These are phyloP conservation scores for Galleria mellonella DNA, from an alignment of 1,140 invertebrate genomes.

Conservation along the genomic window DNA sequence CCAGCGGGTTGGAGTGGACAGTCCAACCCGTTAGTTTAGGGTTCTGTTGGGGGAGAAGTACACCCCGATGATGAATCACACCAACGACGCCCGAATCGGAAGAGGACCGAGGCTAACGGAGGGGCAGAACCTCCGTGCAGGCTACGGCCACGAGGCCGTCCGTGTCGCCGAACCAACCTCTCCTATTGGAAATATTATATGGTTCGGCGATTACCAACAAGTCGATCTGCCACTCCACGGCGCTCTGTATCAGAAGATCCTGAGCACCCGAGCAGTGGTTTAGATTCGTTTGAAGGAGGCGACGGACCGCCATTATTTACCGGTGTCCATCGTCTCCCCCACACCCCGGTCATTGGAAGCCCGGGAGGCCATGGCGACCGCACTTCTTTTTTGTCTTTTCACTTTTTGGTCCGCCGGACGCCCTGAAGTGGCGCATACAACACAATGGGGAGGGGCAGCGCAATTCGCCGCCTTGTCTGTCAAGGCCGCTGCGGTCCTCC, in stretches of 20 bases:
- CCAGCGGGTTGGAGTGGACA: not conserved
- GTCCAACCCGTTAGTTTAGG: not conserved
- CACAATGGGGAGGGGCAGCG: slow-evolving; percentile 5
- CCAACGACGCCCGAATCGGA: not conserved
- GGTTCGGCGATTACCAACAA: slow-evolving; percentile 3
- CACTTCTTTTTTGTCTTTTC: not conserved
- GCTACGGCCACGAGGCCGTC: slow-evolving; percentile 7
- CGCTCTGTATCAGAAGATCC: slow-evolving; percentile 13
- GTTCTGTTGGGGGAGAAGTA: slow-evolving; percentile 16
- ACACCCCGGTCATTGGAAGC: not conserved
- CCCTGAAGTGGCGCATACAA: slow-evolving; percentile 4
- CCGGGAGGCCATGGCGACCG: not conserved
- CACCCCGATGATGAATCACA: not conserved
- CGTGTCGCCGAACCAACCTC: slow-evolving; percentile 3
- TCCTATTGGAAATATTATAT: not conserved
- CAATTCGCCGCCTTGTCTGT: slow-evolving; percentile 12
- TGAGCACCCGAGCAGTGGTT: slow-evolving; percentile 19
- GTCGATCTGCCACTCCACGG: slow-evolving; percentile 7
- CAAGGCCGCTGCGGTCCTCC: slow-evolving; percentile 6
- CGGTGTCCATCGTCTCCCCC: not conserved
- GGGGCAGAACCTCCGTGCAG: not conserved
- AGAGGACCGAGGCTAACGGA: not conserved
- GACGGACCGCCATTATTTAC: not conserved
- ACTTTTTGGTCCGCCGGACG: slow-evolving; percentile 7
- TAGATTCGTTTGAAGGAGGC: slow-evolving; percentile 2